Conservation (phyloP, 1,140 invertebrate species). For the Drosophila subobscura region DNA sequence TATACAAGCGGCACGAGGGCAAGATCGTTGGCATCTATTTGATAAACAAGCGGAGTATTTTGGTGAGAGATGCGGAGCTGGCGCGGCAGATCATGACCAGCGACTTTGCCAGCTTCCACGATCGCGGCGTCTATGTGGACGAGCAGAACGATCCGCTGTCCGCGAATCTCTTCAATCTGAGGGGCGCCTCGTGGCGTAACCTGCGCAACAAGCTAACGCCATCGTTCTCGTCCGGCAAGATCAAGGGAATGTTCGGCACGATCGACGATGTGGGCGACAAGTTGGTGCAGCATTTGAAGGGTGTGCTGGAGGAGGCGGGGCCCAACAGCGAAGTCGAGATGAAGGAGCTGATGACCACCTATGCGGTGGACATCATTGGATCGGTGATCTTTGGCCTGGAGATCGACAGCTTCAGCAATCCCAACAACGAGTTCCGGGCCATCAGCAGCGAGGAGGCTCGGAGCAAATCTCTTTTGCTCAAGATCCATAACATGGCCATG, state of each 20-base stretch:
- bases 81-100: slow-evolving; percentile 83
- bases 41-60: slow-evolving; percentile 68
- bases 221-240: slow-evolving; percentile 85
- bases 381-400: slow-evolving; percentile 83
- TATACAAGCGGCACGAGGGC: slow-evolving; percentile 50
- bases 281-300: slow-evolving; percentile 69
- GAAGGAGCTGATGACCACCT: slow-evolving; percentile 64
- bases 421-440: slow-evolving; percentile 66
- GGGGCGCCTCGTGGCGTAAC: slow-evolving; percentile 84
- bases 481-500: slow-evolving; percentile 41
- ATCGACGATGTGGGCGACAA: slow-evolving; percentile 83
- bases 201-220: slow-evolving; percentile 85
- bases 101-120: slow-evolving; percentile 83
- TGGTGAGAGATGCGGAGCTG: slow-evolving; percentile 84
- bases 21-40: slow-evolving; percentile 74
- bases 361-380: slow-evolving; percentile 84
- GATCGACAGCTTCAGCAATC: slow-evolving; percentile 80
- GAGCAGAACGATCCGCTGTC: slow-evolving; percentile 78
- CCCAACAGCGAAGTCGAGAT: slow-evolving; percentile 52
- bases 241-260: slow-evolving; percentile 85
- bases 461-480: slow-evolving; percentile 17
- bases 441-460: slow-evolving; percentile 42
- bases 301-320: slow-evolving; percentile 24
- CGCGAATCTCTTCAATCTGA: slow-evolving; percentile 83
- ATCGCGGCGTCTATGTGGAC: slow-evolving; percentile 80